Evolutionary conservation across 2,797 vertebrate genomes (phyloP).

Genomic region (Leucoraja ocellata): DNA sequence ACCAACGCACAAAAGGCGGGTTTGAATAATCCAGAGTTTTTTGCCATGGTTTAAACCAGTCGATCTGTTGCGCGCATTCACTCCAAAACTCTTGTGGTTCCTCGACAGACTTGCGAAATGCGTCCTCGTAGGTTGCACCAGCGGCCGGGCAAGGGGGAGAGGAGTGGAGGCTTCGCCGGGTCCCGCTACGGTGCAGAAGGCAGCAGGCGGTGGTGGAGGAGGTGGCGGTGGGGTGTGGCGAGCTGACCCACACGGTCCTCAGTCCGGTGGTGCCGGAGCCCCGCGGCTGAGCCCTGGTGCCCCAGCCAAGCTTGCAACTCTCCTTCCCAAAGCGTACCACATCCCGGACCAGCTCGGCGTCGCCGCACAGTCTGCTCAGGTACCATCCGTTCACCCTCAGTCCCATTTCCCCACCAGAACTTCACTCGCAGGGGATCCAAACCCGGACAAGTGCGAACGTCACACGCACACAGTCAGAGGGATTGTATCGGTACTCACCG

Average conservation of each 20-base stretch:
- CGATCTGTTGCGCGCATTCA: conserved; percentile 57
- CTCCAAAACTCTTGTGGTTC: conserved; percentile 70
- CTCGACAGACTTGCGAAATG: conserved; percentile 60
- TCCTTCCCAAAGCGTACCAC: background rate
- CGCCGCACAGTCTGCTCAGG: background rate
- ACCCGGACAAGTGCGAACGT: no score
- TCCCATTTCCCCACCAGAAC: background rate
- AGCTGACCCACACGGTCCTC: background rate
- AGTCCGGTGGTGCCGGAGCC: background rate
- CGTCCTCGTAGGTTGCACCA: conserved; percentile 52
- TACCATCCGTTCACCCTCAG: background rate
- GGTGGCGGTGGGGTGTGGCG: background rate
- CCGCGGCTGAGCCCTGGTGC: background rate
- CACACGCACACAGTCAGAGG: no score
- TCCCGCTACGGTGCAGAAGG: fast-evolving
- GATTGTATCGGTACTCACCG: background rate
- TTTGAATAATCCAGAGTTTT: conserved; percentile 62
- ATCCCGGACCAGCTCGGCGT: background rate
- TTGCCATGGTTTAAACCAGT: conserved; percentile 77
- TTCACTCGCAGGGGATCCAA: background rate
- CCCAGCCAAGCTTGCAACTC: background rate
- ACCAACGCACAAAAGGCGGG: conserved; percentile 70
- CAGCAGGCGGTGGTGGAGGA: background rate
- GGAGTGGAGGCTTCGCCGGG: background rate
- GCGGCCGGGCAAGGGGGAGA: background rate